Conservation (phyloP, 2,797 vertebrate species). For the Hapalemur alaotrensis region DNA sequence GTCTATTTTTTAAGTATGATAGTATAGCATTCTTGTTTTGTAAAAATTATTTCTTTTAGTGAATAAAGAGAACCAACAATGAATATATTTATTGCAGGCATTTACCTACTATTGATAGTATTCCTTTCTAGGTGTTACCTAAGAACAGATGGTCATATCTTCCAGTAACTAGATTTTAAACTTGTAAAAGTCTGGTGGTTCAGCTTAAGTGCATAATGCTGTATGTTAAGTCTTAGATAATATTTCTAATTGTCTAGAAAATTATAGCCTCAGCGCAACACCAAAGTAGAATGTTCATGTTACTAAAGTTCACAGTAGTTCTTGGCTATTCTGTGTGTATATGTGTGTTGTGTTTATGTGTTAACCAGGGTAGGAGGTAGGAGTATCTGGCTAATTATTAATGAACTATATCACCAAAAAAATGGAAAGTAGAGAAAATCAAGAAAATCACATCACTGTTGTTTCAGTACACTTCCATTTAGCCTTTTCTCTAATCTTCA, state of each 20-base stretch:
- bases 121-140: not conserved
- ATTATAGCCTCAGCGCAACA: not conserved
- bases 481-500: not conserved
- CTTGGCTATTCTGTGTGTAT: not conserved
- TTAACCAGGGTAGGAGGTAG: not conserved
- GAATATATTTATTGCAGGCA: not conserved
- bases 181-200: not conserved
- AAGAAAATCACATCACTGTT: not conserved
- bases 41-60: conserved; percentile 21
- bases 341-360: not conserved
- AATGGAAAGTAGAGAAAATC: not conserved
- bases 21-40: not conserved
- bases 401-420: not conserved
- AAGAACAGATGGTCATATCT: not conserved
- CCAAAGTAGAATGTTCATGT: not conserved
- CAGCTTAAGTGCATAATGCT: not conserved
- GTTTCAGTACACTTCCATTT: not conserved
- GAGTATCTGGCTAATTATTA: not conserved
- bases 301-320: not conserved
- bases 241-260: not conserved
- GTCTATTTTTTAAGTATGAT: not conserved
- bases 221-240: not conserved
- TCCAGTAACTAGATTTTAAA: conserved; percentile 3
- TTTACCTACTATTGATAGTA: not conserved
- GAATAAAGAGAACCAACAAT: not conserved